Evolutionary conservation across 2,888 invertebrate species (phyloP).

Genomic region (Timandra comae): DNA sequence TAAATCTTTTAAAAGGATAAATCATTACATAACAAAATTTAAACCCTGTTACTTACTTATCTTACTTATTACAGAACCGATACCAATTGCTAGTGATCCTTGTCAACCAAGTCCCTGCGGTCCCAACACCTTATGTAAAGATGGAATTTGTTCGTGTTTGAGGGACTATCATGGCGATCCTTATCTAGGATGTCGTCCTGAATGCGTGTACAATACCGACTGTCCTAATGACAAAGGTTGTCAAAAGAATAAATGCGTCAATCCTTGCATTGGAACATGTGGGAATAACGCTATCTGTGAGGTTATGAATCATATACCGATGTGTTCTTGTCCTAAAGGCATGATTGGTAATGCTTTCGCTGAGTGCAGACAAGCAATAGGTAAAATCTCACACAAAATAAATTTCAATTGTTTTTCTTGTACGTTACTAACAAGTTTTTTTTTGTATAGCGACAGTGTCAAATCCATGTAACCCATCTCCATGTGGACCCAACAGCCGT

Average conservation of each 20-base stretch:
- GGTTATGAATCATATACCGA: conserved; percentile 83
- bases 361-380: conserved; percentile 71
- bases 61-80: conserved; percentile 32
- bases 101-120: conserved; percentile 82
- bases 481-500: conserved; percentile 86
- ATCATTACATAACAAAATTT: conserved; percentile 40
- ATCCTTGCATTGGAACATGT: conserved; percentile 84
- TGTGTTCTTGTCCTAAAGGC: conserved; percentile 81
- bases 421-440: conserved; percentile 2
- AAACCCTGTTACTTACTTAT: too few species aligned
- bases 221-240: conserved; percentile 81
- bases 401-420: too few species aligned
- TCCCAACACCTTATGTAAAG: conserved; percentile 74
- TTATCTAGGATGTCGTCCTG: conserved; percentile 80
- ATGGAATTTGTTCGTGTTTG: conserved; percentile 78
- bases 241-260: conserved; percentile 80
- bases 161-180: conserved; percentile 81
- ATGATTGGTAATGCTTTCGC: conserved; percentile 82
- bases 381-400: conserved; percentile 55
- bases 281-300: conserved; percentile 83
- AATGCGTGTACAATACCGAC: conserved; percentile 82
- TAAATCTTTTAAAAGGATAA: conserved; percentile 17
- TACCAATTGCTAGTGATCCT: conserved; percentile 52
- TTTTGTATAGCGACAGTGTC: conserved; percentile 36
- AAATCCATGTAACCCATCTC: conserved; percentile 85